phyloP scores from a whole-genome alignment of 2,797 vertebrate genomes.

The Nyctibius grandis region DNA sequence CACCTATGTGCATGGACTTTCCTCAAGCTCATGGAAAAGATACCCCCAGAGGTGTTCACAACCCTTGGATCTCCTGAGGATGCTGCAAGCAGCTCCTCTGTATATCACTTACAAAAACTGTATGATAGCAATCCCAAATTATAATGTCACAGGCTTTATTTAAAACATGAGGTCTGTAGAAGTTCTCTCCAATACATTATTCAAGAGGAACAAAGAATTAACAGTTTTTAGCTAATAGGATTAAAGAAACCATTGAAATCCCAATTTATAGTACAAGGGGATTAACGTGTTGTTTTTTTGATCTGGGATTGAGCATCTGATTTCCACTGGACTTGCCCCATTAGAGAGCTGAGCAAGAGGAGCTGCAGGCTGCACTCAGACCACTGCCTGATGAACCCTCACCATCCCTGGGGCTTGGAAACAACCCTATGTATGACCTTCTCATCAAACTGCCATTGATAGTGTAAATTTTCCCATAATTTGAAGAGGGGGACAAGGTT shows the following conservation, averaged over 20 bases:
- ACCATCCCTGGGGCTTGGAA: not conserved
- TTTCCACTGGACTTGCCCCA: not conserved
- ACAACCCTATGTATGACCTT: not conserved
- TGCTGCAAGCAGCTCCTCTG: not conserved
- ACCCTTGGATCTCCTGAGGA: not conserved
- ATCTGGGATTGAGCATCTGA: not conserved
- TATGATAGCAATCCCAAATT: not conserved
- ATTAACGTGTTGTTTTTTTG: not conserved
- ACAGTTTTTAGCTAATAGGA: not conserved
- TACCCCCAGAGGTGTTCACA: not conserved
- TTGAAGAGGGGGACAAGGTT: not conserved
- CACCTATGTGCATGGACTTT: not conserved
- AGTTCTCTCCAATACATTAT: not conserved
- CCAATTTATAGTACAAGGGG: not conserved
- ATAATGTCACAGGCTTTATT: not conserved
- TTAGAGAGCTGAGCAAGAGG: not conserved
- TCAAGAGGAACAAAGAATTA: not conserved
- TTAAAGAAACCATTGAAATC: not conserved
- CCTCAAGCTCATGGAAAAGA: not conserved
- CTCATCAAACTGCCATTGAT: not conserved
- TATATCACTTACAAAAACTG: not conserved
- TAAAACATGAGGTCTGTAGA: not conserved
- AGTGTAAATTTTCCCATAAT: not conserved
- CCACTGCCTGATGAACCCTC: not conserved
- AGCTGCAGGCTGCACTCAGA: not conserved